Evolutionary conservation across 2,113 vertebrate species (phyloP).

Genomic region (Elephantulus edwardii): DNA sequence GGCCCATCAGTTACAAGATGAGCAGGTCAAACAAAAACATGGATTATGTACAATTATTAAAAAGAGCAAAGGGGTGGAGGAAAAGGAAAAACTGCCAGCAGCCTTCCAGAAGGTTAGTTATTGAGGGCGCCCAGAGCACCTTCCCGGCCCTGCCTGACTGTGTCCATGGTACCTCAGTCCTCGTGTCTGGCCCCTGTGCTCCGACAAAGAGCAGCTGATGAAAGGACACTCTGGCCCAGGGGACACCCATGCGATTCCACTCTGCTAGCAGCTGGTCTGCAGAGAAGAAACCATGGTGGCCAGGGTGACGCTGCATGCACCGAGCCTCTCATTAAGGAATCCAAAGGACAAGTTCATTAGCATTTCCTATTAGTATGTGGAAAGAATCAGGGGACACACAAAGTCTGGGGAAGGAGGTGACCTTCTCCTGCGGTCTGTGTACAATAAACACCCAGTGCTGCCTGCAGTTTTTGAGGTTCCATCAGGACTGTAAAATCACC

Average conservation of each 20-base stretch:
- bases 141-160: background rate
- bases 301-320: fast-evolving
- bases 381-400: background rate
- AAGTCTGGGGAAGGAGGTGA: background rate
- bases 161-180: background rate
- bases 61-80: constrained; percentile 58
- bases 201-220: background rate
- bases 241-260: background rate
- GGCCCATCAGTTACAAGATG: background rate
- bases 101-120: constrained; percentile 63
- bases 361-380: background rate
- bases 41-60: constrained; percentile 63
- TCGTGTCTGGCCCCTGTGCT: background rate
- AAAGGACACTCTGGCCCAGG: fast-evolving
- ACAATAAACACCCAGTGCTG: background rate
- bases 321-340: background rate
- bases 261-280: background rate
- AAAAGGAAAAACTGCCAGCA: constrained; percentile 77
- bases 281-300: background rate
- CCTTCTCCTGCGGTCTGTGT: background rate
- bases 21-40: constrained; percentile 52
- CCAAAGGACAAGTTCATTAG: background rate
- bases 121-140: background rate
- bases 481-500: fast-evolving
- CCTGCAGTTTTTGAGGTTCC: fast-evolving